These are phyloP conservation scores for Hypselothyrea guttata DNA, from an alignment of 2,888 invertebrate genomes.

Conservation along the genomic window DNA sequence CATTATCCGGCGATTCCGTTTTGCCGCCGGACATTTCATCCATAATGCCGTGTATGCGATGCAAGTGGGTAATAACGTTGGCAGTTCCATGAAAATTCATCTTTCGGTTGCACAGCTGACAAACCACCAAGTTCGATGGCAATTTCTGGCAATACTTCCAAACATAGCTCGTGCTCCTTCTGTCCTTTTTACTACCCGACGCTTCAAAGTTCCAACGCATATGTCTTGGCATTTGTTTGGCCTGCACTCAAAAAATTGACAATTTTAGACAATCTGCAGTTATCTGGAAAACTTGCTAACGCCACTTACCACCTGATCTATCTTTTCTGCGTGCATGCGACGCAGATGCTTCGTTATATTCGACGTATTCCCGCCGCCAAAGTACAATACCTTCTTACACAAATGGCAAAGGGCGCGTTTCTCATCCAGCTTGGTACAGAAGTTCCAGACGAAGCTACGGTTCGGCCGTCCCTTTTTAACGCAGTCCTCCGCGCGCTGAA, in stretches of 20 bases:
- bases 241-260: conserved; percentile 8
- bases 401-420: conserved; percentile 72
- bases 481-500: conserved; percentile 25
- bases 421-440: conserved; percentile 67
- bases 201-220: conserved; percentile 11
- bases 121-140: conserved; percentile 64
- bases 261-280: not conserved
- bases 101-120: conserved; percentile 62
- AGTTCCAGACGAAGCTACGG: conserved; percentile 75
- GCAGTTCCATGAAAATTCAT: conserved; percentile 78
- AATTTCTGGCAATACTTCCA: conserved; percentile 74
- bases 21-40: conserved; percentile 26
- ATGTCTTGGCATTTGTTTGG: conserved; percentile 24
- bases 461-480: conserved; percentile 60
- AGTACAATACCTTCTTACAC: conserved; percentile 68
- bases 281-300: not conserved
- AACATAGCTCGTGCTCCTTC: conserved; percentile 70
- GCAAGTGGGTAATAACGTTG: conserved; percentile 74
- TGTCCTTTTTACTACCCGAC: conserved; percentile 44
- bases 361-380: conserved; percentile 72
- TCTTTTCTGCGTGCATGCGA: conserved; percentile 59
- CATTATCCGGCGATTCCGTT: conserved; percentile 14
- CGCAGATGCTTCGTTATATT: conserved; percentile 73
- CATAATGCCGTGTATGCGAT: conserved; percentile 66
- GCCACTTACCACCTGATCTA: conserved; percentile 43